These are phyloP conservation scores for Watsonalla cultraria DNA, from an alignment of 2,888 invertebrate genomes.

Conservation along the genomic window DNA sequence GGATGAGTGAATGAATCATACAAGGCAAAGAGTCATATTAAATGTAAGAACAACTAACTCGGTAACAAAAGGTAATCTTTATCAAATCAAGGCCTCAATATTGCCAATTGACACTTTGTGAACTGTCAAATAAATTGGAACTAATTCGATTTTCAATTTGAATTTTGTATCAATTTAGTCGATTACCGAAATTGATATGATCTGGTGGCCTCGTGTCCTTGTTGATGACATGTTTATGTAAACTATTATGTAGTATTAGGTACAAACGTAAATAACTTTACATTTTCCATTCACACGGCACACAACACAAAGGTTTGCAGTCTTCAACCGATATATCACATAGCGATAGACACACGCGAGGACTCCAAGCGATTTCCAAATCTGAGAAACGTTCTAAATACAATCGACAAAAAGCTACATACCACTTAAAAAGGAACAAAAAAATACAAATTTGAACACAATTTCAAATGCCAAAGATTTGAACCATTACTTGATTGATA, in stretches of 20 bases:
- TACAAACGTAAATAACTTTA: constrained; percentile 55
- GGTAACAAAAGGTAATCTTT: not conserved
- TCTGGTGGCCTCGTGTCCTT: constrained; percentile 16
- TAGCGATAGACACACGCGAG: constrained; percentile 50
- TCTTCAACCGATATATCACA: constrained; percentile 72
- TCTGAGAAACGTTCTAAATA: not conserved
- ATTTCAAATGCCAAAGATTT: not conserved
- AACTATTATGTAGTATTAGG: constrained; percentile 40
- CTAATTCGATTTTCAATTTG: not conserved
- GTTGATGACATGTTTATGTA: constrained; percentile 32
- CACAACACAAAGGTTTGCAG: constrained; percentile 66
- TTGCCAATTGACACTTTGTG: not conserved
- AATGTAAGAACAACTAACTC: not conserved
- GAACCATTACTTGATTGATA: too few species aligned
- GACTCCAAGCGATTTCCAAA: constrained; percentile 28
- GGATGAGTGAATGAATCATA: not conserved
- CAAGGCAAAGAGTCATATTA: not conserved
- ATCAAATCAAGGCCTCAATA: not conserved
- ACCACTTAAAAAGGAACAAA: too few species aligned
- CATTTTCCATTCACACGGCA: constrained; percentile 59
- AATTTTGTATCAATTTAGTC: not conserved
- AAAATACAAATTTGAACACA: too few species aligned
- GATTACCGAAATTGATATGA: not conserved
- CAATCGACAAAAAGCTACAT: too few species aligned
- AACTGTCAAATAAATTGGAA: not conserved